Conservation (phyloP, 2,113 vertebrate genomes). For the Callionymus lyra region DNA sequence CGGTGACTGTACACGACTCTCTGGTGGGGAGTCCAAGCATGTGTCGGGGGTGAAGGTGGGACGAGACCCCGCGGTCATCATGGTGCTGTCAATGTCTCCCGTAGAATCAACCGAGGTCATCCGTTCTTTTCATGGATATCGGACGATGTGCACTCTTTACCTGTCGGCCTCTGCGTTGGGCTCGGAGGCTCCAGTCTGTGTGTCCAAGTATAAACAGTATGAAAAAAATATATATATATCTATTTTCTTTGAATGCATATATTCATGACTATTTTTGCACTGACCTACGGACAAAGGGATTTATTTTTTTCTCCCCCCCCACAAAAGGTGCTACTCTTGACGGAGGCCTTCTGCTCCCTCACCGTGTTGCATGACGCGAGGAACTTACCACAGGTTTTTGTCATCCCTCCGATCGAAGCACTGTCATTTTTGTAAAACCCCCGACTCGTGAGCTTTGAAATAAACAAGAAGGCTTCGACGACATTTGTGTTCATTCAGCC, state of each 20-base stretch:
- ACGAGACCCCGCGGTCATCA: constrained; percentile 31
- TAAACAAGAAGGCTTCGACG: constrained; percentile 60
- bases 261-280: constrained; percentile 72
- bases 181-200: constrained; percentile 41
- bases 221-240: constrained; percentile 48
- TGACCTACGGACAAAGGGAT: constrained; percentile 64
- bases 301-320: constrained; percentile 64
- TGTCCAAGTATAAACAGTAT: constrained; percentile 55
- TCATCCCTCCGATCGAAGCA: constrained; percentile 58
- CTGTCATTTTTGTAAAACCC: constrained; percentile 73
- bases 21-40: constrained; percentile 42
- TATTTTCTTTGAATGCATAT: constrained; percentile 70
- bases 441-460: constrained; percentile 69
- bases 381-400: constrained; percentile 54
- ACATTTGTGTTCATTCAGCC: too few relatives aligned
- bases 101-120: constrained; percentile 1
- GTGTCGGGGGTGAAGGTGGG: constrained; percentile 35
- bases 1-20: constrained; percentile 34
- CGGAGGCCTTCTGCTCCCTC: constrained; percentile 80
- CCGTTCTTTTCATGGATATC: constrained; percentile 23
- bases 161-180: constrained; percentile 41
- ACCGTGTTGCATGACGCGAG: constrained; percentile 78
- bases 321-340: constrained; percentile 75
- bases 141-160: constrained; percentile 37
- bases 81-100: constrained; percentile 47